Percentiles rank a stretch among this genome's conserved stretches.
phyloP scores from a whole-genome alignment of 2,113 vertebrate species.

The Ploceus nigricollis region DNA sequence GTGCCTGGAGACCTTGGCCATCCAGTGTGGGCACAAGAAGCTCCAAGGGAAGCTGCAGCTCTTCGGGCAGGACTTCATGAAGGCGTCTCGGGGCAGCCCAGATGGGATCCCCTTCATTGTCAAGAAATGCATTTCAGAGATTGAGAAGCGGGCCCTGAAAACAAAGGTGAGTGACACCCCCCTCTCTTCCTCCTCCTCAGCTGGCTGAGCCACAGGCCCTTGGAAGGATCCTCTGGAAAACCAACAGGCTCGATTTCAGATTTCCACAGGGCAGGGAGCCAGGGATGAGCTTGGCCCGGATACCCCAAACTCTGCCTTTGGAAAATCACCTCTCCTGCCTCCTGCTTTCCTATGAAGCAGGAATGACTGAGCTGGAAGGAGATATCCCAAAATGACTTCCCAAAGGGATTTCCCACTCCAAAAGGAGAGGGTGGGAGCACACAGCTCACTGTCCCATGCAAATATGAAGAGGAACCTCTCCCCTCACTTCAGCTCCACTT shows the following conservation, averaged over 20 bases:
- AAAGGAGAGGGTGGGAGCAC: not conserved
- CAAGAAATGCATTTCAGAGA: conserved; percentile 89
- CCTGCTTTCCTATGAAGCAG: not conserved
- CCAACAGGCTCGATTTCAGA: rapidly evolving
- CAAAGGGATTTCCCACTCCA: not conserved
- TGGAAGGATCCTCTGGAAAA: not conserved
- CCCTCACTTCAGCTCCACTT: not conserved
- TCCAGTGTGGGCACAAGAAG: conserved; percentile 96
- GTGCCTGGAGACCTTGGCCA: conserved; percentile 93
- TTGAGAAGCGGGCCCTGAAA: conserved; percentile 86
- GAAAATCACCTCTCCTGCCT: not conserved
- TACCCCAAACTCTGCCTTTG: too few relatives aligned
- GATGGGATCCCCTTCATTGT: conserved; percentile 90
- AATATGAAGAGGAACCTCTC: not conserved
- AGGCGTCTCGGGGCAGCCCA: conserved; percentile 65
- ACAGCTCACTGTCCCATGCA: rapidly evolving
- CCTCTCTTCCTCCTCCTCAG: not conserved
- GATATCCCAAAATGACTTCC: not conserved
- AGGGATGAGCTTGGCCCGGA: not conserved
- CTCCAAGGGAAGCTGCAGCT: conserved; percentile 92
- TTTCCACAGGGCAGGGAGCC: not conserved
- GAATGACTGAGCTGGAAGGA: not conserved
- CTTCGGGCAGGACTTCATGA: conserved; percentile 86
- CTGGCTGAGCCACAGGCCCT: not conserved
- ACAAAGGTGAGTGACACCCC: conserved; percentile 80